Evolutionary conservation across 2,888 invertebrate genomes (phyloP).

Genomic region (Calephelis perditalis): DNA sequence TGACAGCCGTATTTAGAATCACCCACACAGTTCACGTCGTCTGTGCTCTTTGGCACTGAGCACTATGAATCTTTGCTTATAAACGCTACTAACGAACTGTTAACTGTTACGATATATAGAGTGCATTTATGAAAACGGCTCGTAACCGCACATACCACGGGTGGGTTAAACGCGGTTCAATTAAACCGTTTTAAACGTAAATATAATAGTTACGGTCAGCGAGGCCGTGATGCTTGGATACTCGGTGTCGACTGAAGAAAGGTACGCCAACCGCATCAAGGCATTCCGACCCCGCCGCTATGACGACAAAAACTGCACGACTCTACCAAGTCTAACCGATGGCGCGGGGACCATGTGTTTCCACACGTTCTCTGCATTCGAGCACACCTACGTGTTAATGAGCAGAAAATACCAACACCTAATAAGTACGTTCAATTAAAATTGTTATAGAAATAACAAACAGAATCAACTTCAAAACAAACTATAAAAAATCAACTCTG

Average conservation of each 20-base stretch:
- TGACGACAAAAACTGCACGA: slow-evolving; percentile 40
- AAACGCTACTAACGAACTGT: slow-evolving; percentile 42
- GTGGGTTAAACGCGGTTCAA: slow-evolving; percentile 29
- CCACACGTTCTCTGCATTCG: background rate
- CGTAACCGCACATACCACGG: slow-evolving; percentile 32
- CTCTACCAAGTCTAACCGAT: slow-evolving; percentile 19
- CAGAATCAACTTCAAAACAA: too few relatives aligned
- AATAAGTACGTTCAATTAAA: too few relatives aligned
- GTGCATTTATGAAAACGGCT: slow-evolving; percentile 38
- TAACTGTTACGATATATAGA: slow-evolving; percentile 38
- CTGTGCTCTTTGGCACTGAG: slow-evolving; percentile 42
- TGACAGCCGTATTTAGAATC: slow-evolving; percentile 56
- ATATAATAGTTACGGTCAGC: slow-evolving; percentile 42
- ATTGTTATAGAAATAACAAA: too few relatives aligned
- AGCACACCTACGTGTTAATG: slow-evolving; percentile 20
- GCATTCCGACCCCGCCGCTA: slow-evolving; percentile 40
- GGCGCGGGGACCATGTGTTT: background rate
- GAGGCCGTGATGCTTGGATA: slow-evolving; percentile 46
- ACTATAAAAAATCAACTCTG: too few relatives aligned
- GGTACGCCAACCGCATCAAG: slow-evolving; percentile 43
- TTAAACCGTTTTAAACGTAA: slow-evolving; percentile 30
- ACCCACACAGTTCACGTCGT: slow-evolving; percentile 61
- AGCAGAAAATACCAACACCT: slow-evolving; percentile 32
- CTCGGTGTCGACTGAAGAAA: slow-evolving; percentile 50
- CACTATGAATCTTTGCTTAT: slow-evolving; percentile 51